phyloP scores from a whole-genome alignment of 2,113 vertebrate species.

The Clupea harengus region DNA sequence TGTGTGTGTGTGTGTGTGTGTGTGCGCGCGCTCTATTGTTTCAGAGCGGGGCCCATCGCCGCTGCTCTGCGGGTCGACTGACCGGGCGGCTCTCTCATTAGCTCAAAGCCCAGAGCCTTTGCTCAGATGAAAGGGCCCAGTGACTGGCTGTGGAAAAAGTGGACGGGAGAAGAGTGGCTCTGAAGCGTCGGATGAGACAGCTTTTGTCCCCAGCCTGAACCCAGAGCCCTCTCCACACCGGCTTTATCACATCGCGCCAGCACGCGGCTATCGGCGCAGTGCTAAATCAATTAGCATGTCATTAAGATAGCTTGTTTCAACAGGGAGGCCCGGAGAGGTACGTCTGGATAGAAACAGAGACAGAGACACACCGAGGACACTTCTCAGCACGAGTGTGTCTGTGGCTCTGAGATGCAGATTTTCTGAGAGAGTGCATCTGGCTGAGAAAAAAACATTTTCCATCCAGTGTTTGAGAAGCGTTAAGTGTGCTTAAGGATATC shows the following conservation, averaged over 20 bases:
- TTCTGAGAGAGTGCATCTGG: not conserved
- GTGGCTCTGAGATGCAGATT: not conserved
- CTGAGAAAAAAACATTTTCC: not conserved
- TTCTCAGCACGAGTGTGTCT: not conserved
- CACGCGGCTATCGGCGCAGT: slow-evolving; percentile 60
- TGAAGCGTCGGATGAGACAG: not conserved
- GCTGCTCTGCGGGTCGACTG: not conserved
- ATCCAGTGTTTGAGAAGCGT: not conserved
- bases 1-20: not conserved
- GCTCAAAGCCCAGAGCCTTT: not conserved
- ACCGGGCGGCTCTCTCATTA: not conserved
- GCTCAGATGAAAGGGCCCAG: not conserved
- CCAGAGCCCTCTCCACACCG: slow-evolving; percentile 52
- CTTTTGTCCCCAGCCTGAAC: slow-evolving; percentile 53
- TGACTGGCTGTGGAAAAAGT: slow-evolving; percentile 35
- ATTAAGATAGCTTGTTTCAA: slow-evolving; percentile 73
- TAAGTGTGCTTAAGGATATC: not conserved
- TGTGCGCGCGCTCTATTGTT: not conserved
- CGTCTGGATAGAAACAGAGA: not conserved
- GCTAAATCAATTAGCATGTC: slow-evolving; percentile 76
- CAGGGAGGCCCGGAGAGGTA: slow-evolving; percentile 57
- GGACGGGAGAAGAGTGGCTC: slow-evolving; percentile 49
- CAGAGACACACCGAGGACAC: not conserved
- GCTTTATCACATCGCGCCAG: slow-evolving; percentile 67
- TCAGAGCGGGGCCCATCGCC: not conserved